These are phyloP conservation scores for Podarcis cretensis DNA, from an alignment of 2,113 vertebrate species.

Conservation along the genomic window DNA sequence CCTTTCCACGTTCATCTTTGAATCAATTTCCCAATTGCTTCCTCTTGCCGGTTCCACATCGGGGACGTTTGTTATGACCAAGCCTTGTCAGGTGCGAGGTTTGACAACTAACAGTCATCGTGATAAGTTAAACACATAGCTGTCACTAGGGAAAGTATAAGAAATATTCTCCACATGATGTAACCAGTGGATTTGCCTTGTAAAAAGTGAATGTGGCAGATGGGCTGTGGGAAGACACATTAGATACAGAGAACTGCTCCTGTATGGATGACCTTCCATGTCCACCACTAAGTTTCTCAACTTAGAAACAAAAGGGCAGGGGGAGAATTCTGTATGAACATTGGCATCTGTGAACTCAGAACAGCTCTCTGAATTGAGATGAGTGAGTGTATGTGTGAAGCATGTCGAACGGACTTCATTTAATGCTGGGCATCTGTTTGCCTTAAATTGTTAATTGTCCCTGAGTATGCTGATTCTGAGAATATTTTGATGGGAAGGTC, in stretches of 20 bases:
- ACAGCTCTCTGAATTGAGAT: background rate
- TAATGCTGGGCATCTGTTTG: background rate
- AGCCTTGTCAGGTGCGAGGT: background rate
- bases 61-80: background rate
- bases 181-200: background rate
- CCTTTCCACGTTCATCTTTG: background rate
- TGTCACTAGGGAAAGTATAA: background rate
- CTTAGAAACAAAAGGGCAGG: background rate
- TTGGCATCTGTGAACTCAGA: background rate
- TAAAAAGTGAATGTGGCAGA: background rate
- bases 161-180: background rate
- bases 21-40: constrained; percentile 2
- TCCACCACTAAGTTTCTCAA: background rate
- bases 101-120: background rate
- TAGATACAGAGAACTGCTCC: background rate
- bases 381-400: background rate
- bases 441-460: background rate
- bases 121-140: background rate
- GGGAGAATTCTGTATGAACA: background rate
- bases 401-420: background rate
- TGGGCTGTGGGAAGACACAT: background rate
- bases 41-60: background rate
- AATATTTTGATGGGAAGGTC: background rate
- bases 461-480: background rate
- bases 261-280: background rate